phyloP scores from a whole-genome alignment of 2,797 vertebrate species.

The Sebastes vulpes region DNA sequence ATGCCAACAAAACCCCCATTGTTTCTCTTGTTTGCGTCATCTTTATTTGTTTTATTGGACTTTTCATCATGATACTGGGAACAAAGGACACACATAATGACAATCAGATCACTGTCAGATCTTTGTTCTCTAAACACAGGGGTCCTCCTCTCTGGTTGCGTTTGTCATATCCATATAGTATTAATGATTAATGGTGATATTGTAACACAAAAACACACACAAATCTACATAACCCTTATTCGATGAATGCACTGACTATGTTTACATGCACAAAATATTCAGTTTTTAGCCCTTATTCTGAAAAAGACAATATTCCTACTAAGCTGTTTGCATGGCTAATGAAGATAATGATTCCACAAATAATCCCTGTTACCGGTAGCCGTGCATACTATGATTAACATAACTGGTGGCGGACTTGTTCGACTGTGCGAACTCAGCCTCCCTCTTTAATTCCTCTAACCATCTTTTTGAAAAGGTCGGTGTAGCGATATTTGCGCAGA shows the following conservation, averaged over 20 bases:
- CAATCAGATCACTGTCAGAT: constrained; percentile 35
- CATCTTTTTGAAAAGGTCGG: too few relatives aligned
- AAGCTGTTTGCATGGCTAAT: too few relatives aligned
- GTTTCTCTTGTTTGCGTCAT: constrained; percentile 62
- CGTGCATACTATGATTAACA: too few relatives aligned
- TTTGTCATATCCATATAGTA: constrained; percentile 15
- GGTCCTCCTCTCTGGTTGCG: not conserved
- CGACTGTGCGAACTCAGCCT: too few relatives aligned
- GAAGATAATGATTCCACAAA: too few relatives aligned
- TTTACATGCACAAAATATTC: too few relatives aligned
- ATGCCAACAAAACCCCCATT: constrained; percentile 13
- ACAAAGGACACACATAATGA: constrained; percentile 39
- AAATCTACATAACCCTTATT: not conserved
- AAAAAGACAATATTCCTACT: too few relatives aligned
- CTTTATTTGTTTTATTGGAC: constrained; percentile 49
- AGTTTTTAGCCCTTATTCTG: too few relatives aligned
- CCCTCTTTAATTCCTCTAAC: too few relatives aligned
- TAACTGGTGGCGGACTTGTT: too few relatives aligned
- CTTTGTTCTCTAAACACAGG: constrained; percentile 32
- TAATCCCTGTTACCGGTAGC: too few relatives aligned
- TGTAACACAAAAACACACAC: not conserved
- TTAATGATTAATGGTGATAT: constrained; percentile 5
- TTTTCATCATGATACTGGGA: constrained; percentile 23
- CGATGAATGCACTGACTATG: constrained; percentile 12
- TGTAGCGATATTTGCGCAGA: too few relatives aligned